Evolutionary conservation across 2,113 vertebrate genomes (phyloP).

Genomic region (Stegostoma tigrinum): DNA sequence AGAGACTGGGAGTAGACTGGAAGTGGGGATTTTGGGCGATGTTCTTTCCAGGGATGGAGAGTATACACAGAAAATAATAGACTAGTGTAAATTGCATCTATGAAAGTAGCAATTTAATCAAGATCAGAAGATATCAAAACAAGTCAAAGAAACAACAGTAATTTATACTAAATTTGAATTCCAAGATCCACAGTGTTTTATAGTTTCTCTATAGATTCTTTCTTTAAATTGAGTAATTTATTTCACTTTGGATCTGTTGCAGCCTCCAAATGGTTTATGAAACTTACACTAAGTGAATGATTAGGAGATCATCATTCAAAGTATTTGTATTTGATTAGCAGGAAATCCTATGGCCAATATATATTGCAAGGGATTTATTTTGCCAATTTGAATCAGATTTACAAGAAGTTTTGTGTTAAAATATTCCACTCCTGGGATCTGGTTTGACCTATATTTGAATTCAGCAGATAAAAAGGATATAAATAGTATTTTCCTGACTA

Average conservation of each 20-base stretch:
- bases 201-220: neutral
- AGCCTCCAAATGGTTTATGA: neutral
- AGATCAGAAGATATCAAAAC: neutral
- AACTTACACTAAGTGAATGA: neutral
- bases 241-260: neutral
- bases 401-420: slow-evolving; percentile 29
- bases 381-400: slow-evolving; percentile 25
- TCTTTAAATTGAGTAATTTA: neutral
- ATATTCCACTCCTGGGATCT: slow-evolving; percentile 19
- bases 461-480: slow-evolving; percentile 4
- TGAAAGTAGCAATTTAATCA: neutral
- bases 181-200: neutral
- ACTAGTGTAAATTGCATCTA: neutral
- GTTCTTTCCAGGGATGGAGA: too few species aligned
- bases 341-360: neutral
- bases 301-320: slow-evolving; percentile 1
- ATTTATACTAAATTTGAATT: neutral
- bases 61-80: neutral
- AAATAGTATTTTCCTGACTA: slow-evolving; percentile 16
- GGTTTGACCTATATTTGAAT: slow-evolving; percentile 22
- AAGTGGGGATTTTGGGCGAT: too few species aligned
- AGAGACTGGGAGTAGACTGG: too few species aligned
- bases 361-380: slow-evolving; percentile 9
- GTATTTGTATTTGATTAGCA: slow-evolving; percentile 22
- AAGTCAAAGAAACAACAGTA: neutral